These are phyloP conservation scores for Orthosia gothica DNA, from an alignment of 2,888 invertebrate species.

Conservation along the genomic window DNA sequence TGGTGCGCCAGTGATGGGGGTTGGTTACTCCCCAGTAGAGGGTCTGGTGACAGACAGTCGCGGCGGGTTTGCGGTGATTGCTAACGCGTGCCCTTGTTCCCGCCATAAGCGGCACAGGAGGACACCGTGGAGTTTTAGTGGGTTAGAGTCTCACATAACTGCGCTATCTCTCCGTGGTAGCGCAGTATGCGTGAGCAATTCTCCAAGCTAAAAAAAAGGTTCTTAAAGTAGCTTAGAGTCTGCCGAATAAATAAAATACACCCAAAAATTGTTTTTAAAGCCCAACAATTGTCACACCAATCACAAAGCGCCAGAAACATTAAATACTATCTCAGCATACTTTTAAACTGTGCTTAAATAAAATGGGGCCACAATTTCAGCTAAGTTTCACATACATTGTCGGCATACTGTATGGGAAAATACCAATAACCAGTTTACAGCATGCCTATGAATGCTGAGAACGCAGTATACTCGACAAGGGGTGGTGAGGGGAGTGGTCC, in stretches of 20 bases:
- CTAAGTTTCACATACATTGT: conserved; percentile 20
- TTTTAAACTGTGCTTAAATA: conserved; percentile 1
- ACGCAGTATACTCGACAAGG: neutral
- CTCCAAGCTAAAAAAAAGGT: too few species aligned
- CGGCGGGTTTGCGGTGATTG: too few species aligned
- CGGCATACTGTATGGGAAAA: conserved; percentile 23
- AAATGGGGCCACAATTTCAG: neutral
- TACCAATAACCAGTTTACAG: conserved; percentile 56
- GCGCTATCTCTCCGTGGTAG: too few species aligned
- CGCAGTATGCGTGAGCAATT: too few species aligned
- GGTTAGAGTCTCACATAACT: too few species aligned
- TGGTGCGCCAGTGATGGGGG: too few species aligned
- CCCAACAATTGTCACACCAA: neutral
- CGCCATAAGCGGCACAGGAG: too few species aligned
- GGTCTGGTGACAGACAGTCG: too few species aligned
- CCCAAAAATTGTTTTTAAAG: neutral
- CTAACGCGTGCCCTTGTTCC: too few species aligned
- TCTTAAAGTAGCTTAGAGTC: neutral
- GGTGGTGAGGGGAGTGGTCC: neutral
- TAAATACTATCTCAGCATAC: neutral
- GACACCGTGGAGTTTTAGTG: too few species aligned
- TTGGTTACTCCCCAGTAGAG: too few species aligned
- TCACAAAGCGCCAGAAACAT: neutral
- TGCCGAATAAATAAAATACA: neutral
- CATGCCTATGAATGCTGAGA: conserved; percentile 31